Percentiles rank a stretch among this genome's conserved stretches.
phyloP scores from a whole-genome alignment of 2,888 invertebrate species.

The Drosophila meridiana region DNA sequence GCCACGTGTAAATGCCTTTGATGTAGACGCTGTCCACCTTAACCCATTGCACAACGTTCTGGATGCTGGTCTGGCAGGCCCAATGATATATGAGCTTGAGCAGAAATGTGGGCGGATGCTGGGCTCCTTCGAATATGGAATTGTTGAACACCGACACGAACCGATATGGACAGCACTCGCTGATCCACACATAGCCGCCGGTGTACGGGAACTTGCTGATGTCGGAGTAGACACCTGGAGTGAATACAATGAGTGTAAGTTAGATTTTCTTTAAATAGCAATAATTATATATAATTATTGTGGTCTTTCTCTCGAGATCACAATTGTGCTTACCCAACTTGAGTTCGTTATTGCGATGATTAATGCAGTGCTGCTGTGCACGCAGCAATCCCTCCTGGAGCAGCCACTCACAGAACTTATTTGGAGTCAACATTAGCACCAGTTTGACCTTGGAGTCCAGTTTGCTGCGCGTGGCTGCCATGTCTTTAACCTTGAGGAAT shows the following conservation, averaged over 20 bases:
- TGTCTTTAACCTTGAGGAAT: slow-evolving; percentile 90
- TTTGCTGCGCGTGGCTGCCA: slow-evolving; percentile 87
- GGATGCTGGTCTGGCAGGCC: slow-evolving; percentile 95
- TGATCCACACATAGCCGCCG: slow-evolving; percentile 96
- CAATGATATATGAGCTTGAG: slow-evolving; percentile 95
- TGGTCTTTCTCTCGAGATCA: neutral
- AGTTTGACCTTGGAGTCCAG: slow-evolving; percentile 93
- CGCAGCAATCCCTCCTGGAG: slow-evolving; percentile 93
- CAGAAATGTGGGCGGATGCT: slow-evolving; percentile 92
- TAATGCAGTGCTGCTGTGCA: slow-evolving; percentile 91
- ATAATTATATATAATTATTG: too few species aligned
- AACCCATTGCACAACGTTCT: slow-evolving; percentile 95
- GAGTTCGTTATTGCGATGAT: slow-evolving; percentile 89
- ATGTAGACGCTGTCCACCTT: slow-evolving; percentile 90
- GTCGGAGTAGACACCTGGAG: slow-evolving; percentile 92
- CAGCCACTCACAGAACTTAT: slow-evolving; percentile 95
- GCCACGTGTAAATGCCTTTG: slow-evolving; percentile 89
- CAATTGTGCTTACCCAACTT: slow-evolving; percentile 88
- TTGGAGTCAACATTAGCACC: slow-evolving; percentile 92
- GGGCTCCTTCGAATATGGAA: slow-evolving; percentile 94
- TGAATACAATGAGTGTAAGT: neutral
- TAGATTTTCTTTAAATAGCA: neutral
- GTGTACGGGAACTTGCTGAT: slow-evolving; percentile 93
- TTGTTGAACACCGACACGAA: slow-evolving; percentile 95
- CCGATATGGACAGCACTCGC: slow-evolving; percentile 93